These are phyloP conservation scores for Osmoderma eremita DNA, from an alignment of 2,888 invertebrate species.

Conservation along the genomic window DNA sequence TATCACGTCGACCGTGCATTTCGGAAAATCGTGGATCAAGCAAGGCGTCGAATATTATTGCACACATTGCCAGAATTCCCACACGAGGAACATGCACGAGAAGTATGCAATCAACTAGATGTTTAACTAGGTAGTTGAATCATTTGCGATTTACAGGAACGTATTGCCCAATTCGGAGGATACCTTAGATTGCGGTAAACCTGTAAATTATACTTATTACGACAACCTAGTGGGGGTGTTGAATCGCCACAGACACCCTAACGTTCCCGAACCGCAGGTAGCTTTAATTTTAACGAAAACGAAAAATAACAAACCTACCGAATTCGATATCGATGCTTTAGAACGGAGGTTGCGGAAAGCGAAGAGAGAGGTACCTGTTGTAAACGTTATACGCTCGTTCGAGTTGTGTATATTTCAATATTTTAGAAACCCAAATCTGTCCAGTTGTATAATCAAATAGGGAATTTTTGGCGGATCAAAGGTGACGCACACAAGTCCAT, in stretches of 20 bases:
- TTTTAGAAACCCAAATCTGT: conserved; percentile 82
- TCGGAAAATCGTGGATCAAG: conserved; percentile 75
- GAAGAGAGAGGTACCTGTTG: conserved; percentile 76
- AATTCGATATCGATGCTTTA: conserved; percentile 78
- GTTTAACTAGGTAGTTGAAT: background rate
- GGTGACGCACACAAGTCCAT: conserved; percentile 88
- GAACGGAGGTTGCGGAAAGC: conserved; percentile 81
- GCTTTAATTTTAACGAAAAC: conserved; percentile 80
- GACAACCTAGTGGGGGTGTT: conserved; percentile 88
- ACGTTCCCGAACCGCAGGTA: conserved; percentile 86
- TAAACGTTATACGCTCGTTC: too few relatives aligned
- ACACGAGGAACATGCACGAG: conserved; percentile 52
- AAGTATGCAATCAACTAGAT: conserved; percentile 35
- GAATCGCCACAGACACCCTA: conserved; percentile 83
- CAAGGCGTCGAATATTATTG: conserved; percentile 73
- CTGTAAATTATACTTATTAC: conserved; percentile 88
- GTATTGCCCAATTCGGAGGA: conserved; percentile 67
- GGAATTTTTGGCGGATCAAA: conserved; percentile 91
- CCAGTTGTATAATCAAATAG: conserved; percentile 89
- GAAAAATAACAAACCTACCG: conserved; percentile 67
- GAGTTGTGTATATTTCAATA: too few relatives aligned
- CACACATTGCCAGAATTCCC: conserved; percentile 70
- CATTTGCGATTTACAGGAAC: conserved; percentile 7
- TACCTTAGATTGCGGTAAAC: conserved; percentile 82
- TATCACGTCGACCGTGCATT: conserved; percentile 76